Percentiles rank a stretch among this genome's conserved stretches.
These are phyloP conservation scores for Papio anubis DNA, from an alignment of 2,113 vertebrate species.

Conservation along the genomic window DNA sequence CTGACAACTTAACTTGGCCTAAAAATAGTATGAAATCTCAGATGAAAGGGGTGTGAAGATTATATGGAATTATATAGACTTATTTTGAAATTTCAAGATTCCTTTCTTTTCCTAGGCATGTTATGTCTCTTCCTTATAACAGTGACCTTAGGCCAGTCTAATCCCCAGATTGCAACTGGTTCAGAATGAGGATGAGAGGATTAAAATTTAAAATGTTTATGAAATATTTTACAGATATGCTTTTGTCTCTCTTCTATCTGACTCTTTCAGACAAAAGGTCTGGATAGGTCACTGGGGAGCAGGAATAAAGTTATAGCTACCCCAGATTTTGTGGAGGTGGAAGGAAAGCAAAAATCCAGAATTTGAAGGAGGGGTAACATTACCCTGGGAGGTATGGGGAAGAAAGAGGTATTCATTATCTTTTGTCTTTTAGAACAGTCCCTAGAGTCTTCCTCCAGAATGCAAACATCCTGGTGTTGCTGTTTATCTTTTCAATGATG, in stretches of 20 bases:
- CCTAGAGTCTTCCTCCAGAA: background rate
- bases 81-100: background rate
- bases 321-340: background rate
- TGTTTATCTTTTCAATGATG: background rate
- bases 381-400: background rate
- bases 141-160: background rate
- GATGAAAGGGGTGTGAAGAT: background rate
- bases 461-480: background rate
- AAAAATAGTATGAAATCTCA: background rate
- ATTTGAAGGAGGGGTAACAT: background rate
- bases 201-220: background rate
- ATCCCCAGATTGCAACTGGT: background rate
- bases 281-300: fast-evolving
- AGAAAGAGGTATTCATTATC: background rate
- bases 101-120: background rate
- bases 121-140: background rate
- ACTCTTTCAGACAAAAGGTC: background rate
- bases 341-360: background rate
- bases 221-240: background rate
- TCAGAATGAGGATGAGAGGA: background rate
- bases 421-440: background rate
- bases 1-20: background rate
- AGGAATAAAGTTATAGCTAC: background rate
- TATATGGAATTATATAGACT: background rate
- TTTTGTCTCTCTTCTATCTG: background rate